Evolutionary conservation across 2,797 vertebrate species (phyloP).

Genomic region (Oreochromis grahami): DNA sequence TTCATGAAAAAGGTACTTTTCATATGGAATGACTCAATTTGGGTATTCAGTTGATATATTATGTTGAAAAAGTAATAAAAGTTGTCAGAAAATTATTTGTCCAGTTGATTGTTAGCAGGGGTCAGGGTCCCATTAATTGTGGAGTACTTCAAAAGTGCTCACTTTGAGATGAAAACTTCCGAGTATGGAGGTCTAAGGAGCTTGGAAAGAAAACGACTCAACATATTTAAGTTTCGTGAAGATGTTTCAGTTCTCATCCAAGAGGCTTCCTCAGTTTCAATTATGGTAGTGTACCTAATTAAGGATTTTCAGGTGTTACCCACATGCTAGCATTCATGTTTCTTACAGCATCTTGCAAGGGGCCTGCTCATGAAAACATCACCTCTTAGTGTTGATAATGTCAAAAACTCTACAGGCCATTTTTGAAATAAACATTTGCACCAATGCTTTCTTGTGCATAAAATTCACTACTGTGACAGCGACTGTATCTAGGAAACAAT

Average conservation of each 20-base stretch:
- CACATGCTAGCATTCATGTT: background rate
- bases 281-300: background rate
- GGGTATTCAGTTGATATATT: background rate
- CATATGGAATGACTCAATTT: background rate
- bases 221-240: background rate
- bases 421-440: background rate
- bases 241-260: background rate
- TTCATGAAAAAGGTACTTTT: background rate
- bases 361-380: background rate
- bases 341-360: background rate
- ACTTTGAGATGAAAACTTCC: background rate
- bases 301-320: background rate
- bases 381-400: background rate
- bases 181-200: background rate
- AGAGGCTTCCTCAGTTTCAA: background rate
- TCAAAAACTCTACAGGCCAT: background rate
- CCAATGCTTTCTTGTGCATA: background rate
- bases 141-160: background rate
- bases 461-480: background rate
- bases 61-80: background rate
- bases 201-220: background rate
- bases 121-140: background rate
- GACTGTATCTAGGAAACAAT: background rate
- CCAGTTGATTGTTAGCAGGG: too few species aligned
- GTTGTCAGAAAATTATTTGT: background rate